Conservation (phyloP, 2,888 invertebrate genomes). For the Automeris io region DNA sequence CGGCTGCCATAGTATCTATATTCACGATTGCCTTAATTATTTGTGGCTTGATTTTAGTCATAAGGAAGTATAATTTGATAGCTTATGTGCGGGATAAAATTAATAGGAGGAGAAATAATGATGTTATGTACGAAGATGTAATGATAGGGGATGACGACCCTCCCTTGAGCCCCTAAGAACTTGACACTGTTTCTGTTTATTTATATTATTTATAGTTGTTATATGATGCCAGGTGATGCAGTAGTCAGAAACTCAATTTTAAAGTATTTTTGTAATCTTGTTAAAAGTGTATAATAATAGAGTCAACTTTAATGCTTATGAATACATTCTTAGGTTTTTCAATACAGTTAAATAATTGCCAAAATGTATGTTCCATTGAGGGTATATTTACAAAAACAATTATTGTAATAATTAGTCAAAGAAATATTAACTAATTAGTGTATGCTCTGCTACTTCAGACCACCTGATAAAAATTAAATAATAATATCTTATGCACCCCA, state of each 20-base stretch:
- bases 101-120: slow-evolving; percentile 51
- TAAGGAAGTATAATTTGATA: slow-evolving; percentile 64
- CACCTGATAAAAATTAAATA: no score
- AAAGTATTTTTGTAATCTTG: no score
- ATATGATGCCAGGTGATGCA: background rate
- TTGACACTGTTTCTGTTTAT: slow-evolving; percentile 4
- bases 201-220: background rate
- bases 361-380: no score
- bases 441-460: no score
- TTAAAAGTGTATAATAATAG: no score
- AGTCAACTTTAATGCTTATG: no score
- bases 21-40: slow-evolving; percentile 57
- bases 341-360: no score
- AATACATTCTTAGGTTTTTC: no score
- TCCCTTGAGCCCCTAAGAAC: slow-evolving; percentile 56
- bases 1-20: slow-evolving; percentile 49
- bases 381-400: no score
- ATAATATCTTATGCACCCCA: no score
- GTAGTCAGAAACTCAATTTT: background rate
- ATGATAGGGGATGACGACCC: slow-evolving; percentile 75
- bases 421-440: no score
- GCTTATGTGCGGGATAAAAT: slow-evolving; percentile 60
- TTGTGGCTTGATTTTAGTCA: slow-evolving; percentile 54
- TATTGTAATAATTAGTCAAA: no score
- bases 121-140: slow-evolving; percentile 72